Evolutionary conservation across 2,888 invertebrate genomes (phyloP).

Genomic region (Mythimna pallens): DNA sequence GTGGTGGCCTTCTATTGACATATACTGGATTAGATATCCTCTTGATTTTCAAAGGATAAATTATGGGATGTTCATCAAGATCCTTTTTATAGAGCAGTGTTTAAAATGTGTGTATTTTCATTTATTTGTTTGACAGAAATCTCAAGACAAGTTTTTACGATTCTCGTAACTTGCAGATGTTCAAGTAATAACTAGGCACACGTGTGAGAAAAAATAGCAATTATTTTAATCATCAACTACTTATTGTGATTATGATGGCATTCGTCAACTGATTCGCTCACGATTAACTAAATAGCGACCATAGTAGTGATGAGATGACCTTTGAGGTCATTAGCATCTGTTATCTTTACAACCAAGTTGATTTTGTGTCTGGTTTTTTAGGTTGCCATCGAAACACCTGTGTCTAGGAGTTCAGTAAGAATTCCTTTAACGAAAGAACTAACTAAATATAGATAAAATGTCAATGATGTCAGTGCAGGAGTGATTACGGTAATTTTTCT

Average conservation of each 20-base stretch:
- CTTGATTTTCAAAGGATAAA: not conserved
- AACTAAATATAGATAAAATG: not conserved
- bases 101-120: not conserved
- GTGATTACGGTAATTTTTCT: not conserved
- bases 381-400: slow-evolving; percentile 7
- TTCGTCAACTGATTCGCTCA: not conserved
- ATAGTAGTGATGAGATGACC: slow-evolving; percentile 14
- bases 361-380: not conserved
- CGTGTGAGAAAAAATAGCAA: slow-evolving; percentile 13
- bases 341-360: slow-evolving; percentile 15
- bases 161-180: not conserved
- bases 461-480: slow-evolving; percentile 6
- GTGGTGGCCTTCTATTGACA: not conserved
- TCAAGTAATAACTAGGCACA: not conserved
- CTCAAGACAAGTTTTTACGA: not conserved
- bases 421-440: not conserved
- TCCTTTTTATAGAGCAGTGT: not conserved
- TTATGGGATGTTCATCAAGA: not conserved
- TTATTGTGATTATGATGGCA: slow-evolving; percentile 8
- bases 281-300: slow-evolving; percentile 19
- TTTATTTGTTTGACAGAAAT: not conserved
- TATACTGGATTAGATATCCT: not conserved
- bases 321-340: slow-evolving; percentile 24
- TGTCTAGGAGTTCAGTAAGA: not conserved
- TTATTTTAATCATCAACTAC: slow-evolving; percentile 4